These are phyloP conservation scores for Nothobranchius kuhntae DNA, from an alignment of 2,113 vertebrate genomes.

Conservation along the genomic window DNA sequence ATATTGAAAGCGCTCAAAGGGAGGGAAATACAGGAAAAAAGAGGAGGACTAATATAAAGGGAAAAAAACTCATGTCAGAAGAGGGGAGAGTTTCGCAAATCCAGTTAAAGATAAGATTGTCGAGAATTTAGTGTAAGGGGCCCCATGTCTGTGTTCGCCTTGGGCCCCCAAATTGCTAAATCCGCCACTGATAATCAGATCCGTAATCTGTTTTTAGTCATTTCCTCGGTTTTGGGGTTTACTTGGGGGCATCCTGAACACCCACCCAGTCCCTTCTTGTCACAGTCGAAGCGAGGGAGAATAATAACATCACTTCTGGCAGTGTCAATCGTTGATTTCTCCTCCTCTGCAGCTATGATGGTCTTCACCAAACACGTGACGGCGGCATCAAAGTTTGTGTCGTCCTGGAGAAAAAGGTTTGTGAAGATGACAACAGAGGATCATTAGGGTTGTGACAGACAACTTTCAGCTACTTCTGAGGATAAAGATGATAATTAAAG, in stretches of 20 bases:
- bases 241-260: constrained; percentile 62
- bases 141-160: too few species aligned
- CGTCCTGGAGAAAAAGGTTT: constrained; percentile 65
- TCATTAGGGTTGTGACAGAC: background rate
- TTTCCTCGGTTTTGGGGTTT: constrained; percentile 31
- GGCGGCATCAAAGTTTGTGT: constrained; percentile 82
- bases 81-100: too few species aligned
- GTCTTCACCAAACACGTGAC: constrained; percentile 76
- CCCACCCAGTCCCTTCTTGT: constrained; percentile 16
- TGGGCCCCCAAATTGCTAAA: too few species aligned
- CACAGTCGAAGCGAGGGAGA: constrained; percentile 69
- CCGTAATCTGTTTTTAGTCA: constrained; percentile 20
- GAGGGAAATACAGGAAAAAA: too few species aligned
- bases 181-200: too few species aligned
- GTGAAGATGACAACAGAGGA: background rate
- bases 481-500: too few species aligned
- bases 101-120: too few species aligned
- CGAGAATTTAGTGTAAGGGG: too few species aligned
- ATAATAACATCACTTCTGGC: constrained; percentile 47
- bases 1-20: too few species aligned
- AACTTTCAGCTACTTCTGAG: too few species aligned
- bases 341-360: constrained; percentile 72
- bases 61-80: too few species aligned
- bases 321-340: background rate
- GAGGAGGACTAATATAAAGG: too few species aligned